A percentile compares a stretch with the other conserved stretches of the same genome.
phyloP scores from a whole-genome alignment of 2,888 invertebrate species.

The Escarpia spicata region DNA sequence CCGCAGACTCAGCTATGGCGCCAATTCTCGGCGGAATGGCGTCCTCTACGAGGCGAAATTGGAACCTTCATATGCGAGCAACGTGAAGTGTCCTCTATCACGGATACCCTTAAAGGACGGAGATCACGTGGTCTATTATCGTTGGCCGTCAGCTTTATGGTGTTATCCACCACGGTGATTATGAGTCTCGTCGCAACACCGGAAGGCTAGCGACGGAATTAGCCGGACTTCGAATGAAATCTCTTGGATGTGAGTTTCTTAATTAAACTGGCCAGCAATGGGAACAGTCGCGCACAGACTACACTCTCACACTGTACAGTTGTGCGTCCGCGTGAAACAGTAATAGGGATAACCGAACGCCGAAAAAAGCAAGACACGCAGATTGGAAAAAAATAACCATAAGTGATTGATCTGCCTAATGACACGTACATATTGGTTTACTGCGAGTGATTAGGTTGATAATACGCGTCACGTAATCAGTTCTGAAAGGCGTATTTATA shows the following conservation, averaged over 20 bases:
- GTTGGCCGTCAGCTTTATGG: neutral
- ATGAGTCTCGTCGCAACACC: neutral
- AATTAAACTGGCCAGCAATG: neutral
- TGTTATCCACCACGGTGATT: neutral
- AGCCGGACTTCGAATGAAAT: neutral
- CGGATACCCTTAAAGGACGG: neutral
- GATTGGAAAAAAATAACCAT: too few relatives aligned
- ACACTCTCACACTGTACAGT: neutral
- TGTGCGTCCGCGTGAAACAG: too few relatives aligned
- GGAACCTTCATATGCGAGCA: neutral
- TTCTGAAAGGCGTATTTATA: too few relatives aligned
- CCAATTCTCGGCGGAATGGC: neutral
- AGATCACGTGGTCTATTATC: neutral
- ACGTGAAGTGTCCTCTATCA: neutral
- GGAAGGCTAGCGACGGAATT: neutral
- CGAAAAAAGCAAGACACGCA: too few relatives aligned
- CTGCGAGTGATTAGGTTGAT: too few relatives aligned
- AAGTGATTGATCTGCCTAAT: too few relatives aligned
- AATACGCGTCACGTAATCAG: too few relatives aligned
- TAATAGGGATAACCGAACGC: too few relatives aligned
- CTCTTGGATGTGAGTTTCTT: neutral
- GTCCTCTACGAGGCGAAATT: neutral
- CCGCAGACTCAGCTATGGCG: neutral
- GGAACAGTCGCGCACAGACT: neutral
- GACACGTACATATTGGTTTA: too few relatives aligned